A percentile compares a stretch with the other conserved stretches of the same genome.
phyloP scores from a whole-genome alignment of 2,888 invertebrate species.

The Drosophila acutilabella region DNA sequence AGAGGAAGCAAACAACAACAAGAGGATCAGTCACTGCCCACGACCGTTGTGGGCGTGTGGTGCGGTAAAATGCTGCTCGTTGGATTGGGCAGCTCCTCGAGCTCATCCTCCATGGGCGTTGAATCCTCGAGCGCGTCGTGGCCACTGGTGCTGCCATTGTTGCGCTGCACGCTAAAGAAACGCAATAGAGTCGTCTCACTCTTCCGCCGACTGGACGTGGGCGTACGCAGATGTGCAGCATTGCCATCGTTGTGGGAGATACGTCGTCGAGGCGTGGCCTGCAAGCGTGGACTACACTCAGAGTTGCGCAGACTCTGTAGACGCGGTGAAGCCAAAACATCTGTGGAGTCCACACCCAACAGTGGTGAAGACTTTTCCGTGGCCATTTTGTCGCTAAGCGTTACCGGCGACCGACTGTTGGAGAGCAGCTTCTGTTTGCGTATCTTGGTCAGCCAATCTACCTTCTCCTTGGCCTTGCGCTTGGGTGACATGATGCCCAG shows the following conservation, averaged over 20 bases:
- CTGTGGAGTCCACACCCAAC: constrained; percentile 11
- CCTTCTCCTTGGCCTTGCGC: constrained; percentile 87
- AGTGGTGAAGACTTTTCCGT: constrained; percentile 52
- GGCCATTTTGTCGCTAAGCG: constrained; percentile 78
- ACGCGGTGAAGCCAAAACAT: constrained; percentile 79
- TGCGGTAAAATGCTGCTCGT: constrained; percentile 8
- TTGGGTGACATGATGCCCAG: constrained; percentile 89
- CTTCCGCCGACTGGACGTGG: constrained; percentile 83
- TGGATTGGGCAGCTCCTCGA: constrained; percentile 11
- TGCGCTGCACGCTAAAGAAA: constrained; percentile 83
- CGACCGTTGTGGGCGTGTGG: constrained; percentile 55
- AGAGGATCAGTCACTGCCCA: constrained; percentile 60
- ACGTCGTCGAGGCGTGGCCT: constrained; percentile 75
- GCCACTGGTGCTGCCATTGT: constrained; percentile 16
- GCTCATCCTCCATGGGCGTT: background rate
- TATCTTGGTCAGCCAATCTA: constrained; percentile 90
- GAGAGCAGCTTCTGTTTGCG: constrained; percentile 86
- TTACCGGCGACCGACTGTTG: constrained; percentile 64
- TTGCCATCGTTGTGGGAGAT: constrained; percentile 72
- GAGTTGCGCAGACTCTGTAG: constrained; percentile 79
- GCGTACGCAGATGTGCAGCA: constrained; percentile 75
- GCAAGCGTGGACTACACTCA: constrained; percentile 76
- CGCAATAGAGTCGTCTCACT: constrained; percentile 84
- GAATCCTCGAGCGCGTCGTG: constrained; percentile 28
- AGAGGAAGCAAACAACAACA: background rate